Conservation (phyloP, 2,113 vertebrate genomes). For the Chlorodrepanis virens region DNA sequence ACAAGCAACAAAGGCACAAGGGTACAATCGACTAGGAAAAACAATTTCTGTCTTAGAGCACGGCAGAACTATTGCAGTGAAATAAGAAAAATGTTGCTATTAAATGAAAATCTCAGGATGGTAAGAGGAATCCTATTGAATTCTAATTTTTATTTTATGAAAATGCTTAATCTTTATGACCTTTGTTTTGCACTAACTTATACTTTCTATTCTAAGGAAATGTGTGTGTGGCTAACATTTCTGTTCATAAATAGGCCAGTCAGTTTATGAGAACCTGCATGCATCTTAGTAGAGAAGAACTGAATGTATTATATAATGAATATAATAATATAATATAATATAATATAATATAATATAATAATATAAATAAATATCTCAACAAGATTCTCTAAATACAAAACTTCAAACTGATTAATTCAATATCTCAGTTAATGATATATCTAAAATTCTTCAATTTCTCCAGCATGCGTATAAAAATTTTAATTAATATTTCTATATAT, state of each 20-base stretch:
- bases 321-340: neutral
- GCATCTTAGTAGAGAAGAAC: neutral
- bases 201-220: neutral
- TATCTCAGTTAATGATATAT: neutral
- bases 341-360: neutral
- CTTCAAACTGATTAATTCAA: neutral
- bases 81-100: neutral
- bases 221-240: neutral
- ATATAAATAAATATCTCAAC: neutral
- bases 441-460: neutral
- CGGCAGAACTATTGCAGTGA: neutral
- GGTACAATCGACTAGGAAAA: constrained; percentile 27
- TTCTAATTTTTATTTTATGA: neutral
- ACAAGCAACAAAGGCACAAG: constrained; percentile 31
- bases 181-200: neutral
- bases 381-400: neutral
- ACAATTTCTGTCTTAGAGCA: constrained; percentile 1
- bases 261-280: neutral
- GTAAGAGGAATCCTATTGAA: neutral
- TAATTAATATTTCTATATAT: neutral
- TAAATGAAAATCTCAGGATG: neutral
- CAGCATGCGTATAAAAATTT: neutral
- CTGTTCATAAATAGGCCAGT: neutral
- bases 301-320: neutral
- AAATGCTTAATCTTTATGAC: neutral